A percentile compares a stretch with the other conserved stretches of the same genome.
These are phyloP conservation scores for Scatophagus argus DNA, from an alignment of 2,113 vertebrate genomes.

Conservation along the genomic window DNA sequence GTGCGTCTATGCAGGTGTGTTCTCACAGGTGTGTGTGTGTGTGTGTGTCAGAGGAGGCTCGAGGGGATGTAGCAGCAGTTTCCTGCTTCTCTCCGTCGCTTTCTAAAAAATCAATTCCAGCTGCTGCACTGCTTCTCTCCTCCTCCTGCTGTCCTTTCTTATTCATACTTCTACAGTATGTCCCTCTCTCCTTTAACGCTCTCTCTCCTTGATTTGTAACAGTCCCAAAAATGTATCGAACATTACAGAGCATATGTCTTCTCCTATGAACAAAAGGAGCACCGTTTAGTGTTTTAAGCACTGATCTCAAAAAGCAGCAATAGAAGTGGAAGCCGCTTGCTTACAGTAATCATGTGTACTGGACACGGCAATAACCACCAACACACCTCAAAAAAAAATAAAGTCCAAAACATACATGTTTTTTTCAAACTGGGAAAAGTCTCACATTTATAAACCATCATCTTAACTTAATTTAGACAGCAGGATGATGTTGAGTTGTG, in stretches of 20 bases:
- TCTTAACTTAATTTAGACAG: background rate
- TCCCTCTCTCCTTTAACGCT: background rate
- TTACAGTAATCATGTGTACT: conserved; percentile 21
- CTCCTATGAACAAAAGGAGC: background rate
- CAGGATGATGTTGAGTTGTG: background rate
- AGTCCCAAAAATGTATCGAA: background rate
- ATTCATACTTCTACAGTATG: conserved; percentile 21
- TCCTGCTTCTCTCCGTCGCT: conserved; percentile 56
- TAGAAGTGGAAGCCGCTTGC: conserved; percentile 3
- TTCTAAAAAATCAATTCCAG: conserved; percentile 73
- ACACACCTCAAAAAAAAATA: conserved; percentile 1
- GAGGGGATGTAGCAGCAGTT: conserved; percentile 58
- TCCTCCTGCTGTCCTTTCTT: conserved; percentile 32
- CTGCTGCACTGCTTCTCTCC: conserved; percentile 58
- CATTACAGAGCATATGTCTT: conserved; percentile 4
- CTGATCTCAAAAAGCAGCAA: conserved; percentile 16
- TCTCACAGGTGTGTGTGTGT: conserved; percentile 49
- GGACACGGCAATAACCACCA: conserved; percentile 3
- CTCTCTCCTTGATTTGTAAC: background rate
- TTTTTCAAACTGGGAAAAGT: background rate
- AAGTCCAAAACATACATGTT: too few relatives aligned
- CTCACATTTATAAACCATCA: background rate
- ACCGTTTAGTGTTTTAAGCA: conserved; percentile 4
- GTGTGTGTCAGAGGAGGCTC: conserved; percentile 48
- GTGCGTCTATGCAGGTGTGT: conserved; percentile 38